These are phyloP conservation scores for Gambusia affinis DNA, from an alignment of 2,113 vertebrate species.

Conservation along the genomic window DNA sequence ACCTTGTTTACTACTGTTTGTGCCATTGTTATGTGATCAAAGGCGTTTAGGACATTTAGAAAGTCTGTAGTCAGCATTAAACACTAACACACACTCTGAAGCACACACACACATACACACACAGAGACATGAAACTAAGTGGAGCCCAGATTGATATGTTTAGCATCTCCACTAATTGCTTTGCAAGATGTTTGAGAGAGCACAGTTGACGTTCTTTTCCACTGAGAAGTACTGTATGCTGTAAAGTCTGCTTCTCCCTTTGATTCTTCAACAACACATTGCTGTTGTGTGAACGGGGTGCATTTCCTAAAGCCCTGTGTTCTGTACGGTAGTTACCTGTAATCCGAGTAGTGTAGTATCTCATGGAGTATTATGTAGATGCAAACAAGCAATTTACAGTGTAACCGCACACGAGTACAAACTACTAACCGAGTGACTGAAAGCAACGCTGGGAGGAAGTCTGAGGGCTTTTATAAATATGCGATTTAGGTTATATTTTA, in stretches of 20 bases:
- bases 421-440: constrained; percentile 45
- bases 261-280: constrained; percentile 30
- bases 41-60: constrained; percentile 36
- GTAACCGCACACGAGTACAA: constrained; percentile 43
- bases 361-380: constrained; percentile 53
- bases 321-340: constrained; percentile 67
- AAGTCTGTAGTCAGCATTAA: constrained; percentile 30
- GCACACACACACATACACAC: constrained; percentile 29
- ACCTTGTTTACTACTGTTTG: constrained; percentile 54
- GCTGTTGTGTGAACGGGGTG: constrained; percentile 36
- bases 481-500: constrained; percentile 61
- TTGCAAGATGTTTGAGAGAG: constrained; percentile 62
- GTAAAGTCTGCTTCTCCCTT: constrained; percentile 41
- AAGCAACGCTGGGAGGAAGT: constrained; percentile 28
- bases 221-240: constrained; percentile 35
- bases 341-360: constrained; percentile 60
- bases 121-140: constrained; percentile 7
- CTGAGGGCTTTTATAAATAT: constrained; percentile 68
- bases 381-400: constrained; percentile 39
- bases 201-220: constrained; percentile 44
- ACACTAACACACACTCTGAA: constrained; percentile 42
- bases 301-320: constrained; percentile 55
- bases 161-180: constrained; percentile 65
- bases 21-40: constrained; percentile 44
- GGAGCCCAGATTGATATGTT: constrained; percentile 61